phyloP scores from a whole-genome alignment of 2,888 invertebrate species.

The Drosophila prostipennis region DNA sequence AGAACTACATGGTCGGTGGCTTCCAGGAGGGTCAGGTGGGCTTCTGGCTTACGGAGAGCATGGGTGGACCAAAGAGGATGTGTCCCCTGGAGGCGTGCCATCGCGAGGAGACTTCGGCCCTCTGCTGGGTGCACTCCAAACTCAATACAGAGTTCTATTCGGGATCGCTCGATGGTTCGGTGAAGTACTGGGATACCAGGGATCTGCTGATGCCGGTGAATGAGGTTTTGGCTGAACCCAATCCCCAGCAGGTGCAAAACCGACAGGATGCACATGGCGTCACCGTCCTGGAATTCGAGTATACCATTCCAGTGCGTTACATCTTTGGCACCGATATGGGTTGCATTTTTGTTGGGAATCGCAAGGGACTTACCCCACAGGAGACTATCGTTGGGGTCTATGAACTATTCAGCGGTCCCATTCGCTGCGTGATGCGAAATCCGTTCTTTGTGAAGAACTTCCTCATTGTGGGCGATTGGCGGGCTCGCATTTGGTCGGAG shows the following conservation, averaged over 20 bases:
- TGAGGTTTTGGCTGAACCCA: slow-evolving; percentile 87
- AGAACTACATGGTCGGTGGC: slow-evolving; percentile 89
- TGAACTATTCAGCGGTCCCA: slow-evolving; percentile 89
- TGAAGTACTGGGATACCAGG: slow-evolving; percentile 88
- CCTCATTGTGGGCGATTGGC: slow-evolving; percentile 88
- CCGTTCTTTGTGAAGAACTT: slow-evolving; percentile 87
- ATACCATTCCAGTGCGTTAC: slow-evolving; percentile 89
- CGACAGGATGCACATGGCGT: slow-evolving; percentile 87
- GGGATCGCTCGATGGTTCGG: slow-evolving; percentile 92
- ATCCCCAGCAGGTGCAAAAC: slow-evolving; percentile 85
- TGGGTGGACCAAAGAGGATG: slow-evolving; percentile 89
- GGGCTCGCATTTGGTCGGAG: slow-evolving; percentile 89
- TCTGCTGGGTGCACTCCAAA: slow-evolving; percentile 96
- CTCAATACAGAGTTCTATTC: slow-evolving; percentile 97
- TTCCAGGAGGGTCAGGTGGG: slow-evolving; percentile 90
- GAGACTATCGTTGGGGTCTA: slow-evolving; percentile 87
- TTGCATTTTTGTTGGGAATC: slow-evolving; percentile 88
- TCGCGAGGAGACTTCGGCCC: slow-evolving; percentile 91
- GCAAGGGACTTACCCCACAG: slow-evolving; percentile 88
- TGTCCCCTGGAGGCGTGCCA: slow-evolving; percentile 93
- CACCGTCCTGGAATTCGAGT: slow-evolving; percentile 88
- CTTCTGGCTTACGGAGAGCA: slow-evolving; percentile 92
- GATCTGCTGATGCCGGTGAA: slow-evolving; percentile 87
- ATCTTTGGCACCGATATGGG: slow-evolving; percentile 90
- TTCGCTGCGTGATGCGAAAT: slow-evolving; percentile 91